Evolutionary conservation across 2,888 invertebrate genomes (phyloP).

Genomic region (Psylliodes chrysocephalus): DNA sequence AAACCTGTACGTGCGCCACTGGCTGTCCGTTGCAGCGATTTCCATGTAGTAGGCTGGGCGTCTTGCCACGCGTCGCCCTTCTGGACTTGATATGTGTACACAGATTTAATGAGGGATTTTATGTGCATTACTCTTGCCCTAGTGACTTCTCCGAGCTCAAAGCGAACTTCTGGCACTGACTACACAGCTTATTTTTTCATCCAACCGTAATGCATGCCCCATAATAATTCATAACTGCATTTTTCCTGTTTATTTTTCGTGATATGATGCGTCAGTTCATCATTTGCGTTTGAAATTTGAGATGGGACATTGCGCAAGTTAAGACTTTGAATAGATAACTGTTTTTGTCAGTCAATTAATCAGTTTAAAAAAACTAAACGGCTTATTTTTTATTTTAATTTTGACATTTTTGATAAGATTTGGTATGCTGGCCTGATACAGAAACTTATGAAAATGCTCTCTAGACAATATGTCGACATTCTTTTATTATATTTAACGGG

Average conservation of each 20-base stretch:
- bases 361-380: no score
- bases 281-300: background rate
- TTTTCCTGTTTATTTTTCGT: background rate
- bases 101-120: conserved; percentile 64
- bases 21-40: conserved; percentile 58
- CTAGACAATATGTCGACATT: no score
- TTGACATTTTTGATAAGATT: no score
- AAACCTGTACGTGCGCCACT: conserved; percentile 53
- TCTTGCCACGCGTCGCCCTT: conserved; percentile 53
- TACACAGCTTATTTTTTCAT: background rate
- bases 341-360: no score
- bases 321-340: no score
- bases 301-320: background rate
- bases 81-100: conserved; percentile 63
- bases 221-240: background rate
- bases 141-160: conserved; percentile 55
- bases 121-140: conserved; percentile 64
- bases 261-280: background rate
- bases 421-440: no score
- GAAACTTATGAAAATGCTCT: no score
- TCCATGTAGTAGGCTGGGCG: conserved; percentile 36
- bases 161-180: background rate
- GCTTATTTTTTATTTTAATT: no score
- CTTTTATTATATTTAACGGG: no score
- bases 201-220: background rate